These are phyloP conservation scores for Heterodera carotae DNA, from an alignment of 1,140 invertebrate genomes.

Conservation along the genomic window DNA sequence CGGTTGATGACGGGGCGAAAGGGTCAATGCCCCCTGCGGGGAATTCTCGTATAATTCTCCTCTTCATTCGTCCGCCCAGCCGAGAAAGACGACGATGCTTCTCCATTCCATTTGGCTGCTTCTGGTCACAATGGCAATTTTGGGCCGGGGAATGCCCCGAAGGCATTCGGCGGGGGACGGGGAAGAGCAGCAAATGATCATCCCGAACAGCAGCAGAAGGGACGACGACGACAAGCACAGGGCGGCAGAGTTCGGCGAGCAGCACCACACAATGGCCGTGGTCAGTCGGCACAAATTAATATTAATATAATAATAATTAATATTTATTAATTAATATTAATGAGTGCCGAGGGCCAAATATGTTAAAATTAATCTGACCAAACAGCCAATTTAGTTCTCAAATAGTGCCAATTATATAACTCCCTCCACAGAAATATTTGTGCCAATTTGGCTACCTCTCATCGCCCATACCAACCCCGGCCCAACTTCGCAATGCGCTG, in stretches of 20 bases:
- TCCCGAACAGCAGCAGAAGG: background rate
- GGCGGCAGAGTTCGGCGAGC: background rate
- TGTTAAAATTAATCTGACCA: too few species aligned
- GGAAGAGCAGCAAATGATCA: background rate
- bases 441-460: slow-evolving; percentile 43
- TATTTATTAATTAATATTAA: too few species aligned
- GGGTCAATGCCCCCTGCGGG: background rate
- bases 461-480: slow-evolving; percentile 43
- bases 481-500: slow-evolving; percentile 39
- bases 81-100: slow-evolving; percentile 4
- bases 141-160: background rate
- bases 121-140: background rate
- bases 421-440: slow-evolving; percentile 46
- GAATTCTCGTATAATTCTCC: slow-evolving; percentile 5
- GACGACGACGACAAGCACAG: background rate
- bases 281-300: background rate
- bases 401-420: background rate
- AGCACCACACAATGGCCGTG: slow-evolving; percentile 1
- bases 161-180: background rate
- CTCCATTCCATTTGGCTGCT: background rate
- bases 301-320: too few species aligned
- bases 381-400: too few species aligned
- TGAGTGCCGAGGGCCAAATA: too few species aligned
- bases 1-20: background rate
- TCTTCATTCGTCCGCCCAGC: slow-evolving; percentile 1